These are phyloP conservation scores for Dicaeum eximium DNA, from an alignment of 2,113 vertebrate species.

Conservation along the genomic window DNA sequence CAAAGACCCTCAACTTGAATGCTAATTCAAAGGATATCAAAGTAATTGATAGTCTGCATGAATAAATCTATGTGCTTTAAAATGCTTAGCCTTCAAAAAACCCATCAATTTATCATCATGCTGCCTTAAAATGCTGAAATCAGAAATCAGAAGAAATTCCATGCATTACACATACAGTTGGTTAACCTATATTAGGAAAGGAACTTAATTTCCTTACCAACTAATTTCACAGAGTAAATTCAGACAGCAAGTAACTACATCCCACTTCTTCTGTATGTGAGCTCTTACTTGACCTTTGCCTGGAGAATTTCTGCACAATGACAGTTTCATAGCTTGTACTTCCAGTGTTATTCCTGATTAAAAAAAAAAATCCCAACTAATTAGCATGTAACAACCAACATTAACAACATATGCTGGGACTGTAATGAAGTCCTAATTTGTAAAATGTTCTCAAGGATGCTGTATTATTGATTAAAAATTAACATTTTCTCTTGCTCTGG, in stretches of 20 bases:
- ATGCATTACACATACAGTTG: neutral
- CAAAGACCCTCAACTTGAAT: constrained; percentile 23
- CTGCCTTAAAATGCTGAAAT: neutral
- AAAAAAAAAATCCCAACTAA: constrained; percentile 21
- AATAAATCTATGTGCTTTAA: constrained; percentile 36
- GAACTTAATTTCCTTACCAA: neutral
- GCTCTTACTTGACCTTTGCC: neutral
- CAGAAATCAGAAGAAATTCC: constrained; percentile 9
- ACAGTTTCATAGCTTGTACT: neutral
- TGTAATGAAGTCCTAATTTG: constrained; percentile 36
- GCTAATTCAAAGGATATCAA: constrained; percentile 49
- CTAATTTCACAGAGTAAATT: neutral
- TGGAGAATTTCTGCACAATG: neutral
- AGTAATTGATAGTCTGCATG: constrained; percentile 40
- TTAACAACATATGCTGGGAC: neutral
- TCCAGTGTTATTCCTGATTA: neutral
- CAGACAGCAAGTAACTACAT: neutral
- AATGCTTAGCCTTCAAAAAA: constrained; percentile 36
- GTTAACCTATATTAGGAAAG: neutral
- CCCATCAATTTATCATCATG: constrained; percentile 2
- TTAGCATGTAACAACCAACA: constrained; percentile 39
- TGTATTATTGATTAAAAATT: constrained; percentile 66
- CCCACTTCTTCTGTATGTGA: neutral
- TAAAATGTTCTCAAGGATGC: constrained; percentile 49
- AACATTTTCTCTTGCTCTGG: constrained; percentile 26